Percentiles rank a stretch among this genome's conserved stretches.
phyloP scores from a whole-genome alignment of 2,797 vertebrate genomes.

The Gambelia wislizenii region DNA sequence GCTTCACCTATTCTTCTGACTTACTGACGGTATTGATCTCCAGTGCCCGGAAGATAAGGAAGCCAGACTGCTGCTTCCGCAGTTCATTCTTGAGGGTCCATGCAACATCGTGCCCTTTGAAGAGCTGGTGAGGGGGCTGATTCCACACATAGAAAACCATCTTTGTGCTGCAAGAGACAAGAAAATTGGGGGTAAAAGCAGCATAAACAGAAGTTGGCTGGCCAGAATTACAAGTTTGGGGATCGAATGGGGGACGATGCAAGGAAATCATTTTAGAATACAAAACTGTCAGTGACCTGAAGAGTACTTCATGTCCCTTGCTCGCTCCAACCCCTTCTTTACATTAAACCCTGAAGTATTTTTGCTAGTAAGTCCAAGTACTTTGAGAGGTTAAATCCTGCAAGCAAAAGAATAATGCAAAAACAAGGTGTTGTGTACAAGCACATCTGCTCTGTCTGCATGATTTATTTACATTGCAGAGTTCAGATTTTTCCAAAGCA shows the following conservation, averaged over 20 bases:
- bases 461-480: constrained; percentile 13
- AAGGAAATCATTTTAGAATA: neutral
- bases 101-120: constrained; percentile 91
- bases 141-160: constrained; percentile 95
- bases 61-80: constrained; percentile 93
- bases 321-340: neutral
- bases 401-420: constrained; percentile 1
- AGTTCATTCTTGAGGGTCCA: constrained; percentile 89
- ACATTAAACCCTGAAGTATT: neutral
- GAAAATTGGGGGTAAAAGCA: neutral
- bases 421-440: neutral
- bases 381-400: neutral
- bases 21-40: constrained; percentile 96
- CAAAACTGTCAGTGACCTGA: neutral
- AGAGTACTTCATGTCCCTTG: neutral
- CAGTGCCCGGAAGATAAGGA: constrained; percentile 91
- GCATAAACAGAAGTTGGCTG: neutral
- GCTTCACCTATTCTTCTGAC: constrained; percentile 69
- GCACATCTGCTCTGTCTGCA: neutral
- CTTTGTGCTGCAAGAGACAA: constrained; percentile 85
- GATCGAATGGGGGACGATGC: neutral
- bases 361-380: neutral
- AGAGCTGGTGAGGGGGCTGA: constrained; percentile 90
- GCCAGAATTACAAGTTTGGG: neutral
- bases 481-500: neutral